Base-by-base conservation (phyloP, 2,113 vertebrate species). In the Mohoua ochrocephala region DNA sequence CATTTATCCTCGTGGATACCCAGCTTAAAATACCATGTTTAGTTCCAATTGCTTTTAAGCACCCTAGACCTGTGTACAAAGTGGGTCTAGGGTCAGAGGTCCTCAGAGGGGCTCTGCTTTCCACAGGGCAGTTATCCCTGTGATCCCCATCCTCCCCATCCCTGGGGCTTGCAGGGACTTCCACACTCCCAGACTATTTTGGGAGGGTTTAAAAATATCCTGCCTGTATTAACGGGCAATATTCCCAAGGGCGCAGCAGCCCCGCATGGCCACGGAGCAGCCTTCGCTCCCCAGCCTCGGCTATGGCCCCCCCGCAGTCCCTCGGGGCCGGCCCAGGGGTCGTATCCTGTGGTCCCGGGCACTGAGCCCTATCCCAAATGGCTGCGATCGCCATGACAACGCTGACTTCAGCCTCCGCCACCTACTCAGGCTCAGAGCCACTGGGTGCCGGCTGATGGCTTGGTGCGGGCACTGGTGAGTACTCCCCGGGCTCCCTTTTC, bases 171-270 rank as follows among this genome's bases (percentile, higher is more conserved):
- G 37, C 82, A 78, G 82, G 77, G 65, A 82, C 81, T 84, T 84
- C 84, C 91, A 81, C 16, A 3, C 89, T 95, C 91, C 65, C 81
- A 73, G 77, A 45, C 93, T 97, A 94, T 97, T 97, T 95, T 42
- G 81, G 49, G 89, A 95, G 19, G 28, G 87, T 94, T 91, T 95
- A 96, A 93, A 96, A 97, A 95, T 96, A 97, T 26, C 84, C 84
- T 23, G 64, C 56, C 65, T 68, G 77, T 83, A 23, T 65, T 63
- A 77, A 23, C 2, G 31, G 89, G 57, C 87, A 50, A 27, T 42
- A 54, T 86, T 81, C 87, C 91, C 89, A 87, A 20, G 5, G 44
- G 90, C 1, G 2, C 80, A 60, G 91, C 81, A 59, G 79, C 69
- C 65, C 89, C 7, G 9, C n/a, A 5, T 1, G 50, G 68, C 78